Evolutionary conservation across 2,888 invertebrate species (phyloP), one percentile per base, ranked within the genome.

Genomic region (Emmelina monodactyla): DNA sequence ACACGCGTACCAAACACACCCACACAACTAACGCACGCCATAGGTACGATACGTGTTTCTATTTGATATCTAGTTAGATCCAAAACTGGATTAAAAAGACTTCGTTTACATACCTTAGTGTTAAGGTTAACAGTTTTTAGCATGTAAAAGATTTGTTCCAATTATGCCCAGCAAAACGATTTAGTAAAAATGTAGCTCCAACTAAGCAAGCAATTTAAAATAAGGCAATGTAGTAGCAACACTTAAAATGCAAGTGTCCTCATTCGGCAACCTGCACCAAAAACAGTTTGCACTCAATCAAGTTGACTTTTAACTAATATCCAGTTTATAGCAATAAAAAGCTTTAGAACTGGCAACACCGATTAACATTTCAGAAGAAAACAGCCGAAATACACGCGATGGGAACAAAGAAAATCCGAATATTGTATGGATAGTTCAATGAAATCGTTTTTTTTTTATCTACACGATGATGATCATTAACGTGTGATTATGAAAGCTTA

Each of bases 361-460:
- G 64, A 70, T 72, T 70, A 72, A 68, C 67, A 66, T 75, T 72
- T 68, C 62, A 69, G 63, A 63, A 70, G 68, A 62, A 58, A 68
- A 71, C 65, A 63, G 63, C 53, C 55, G 43, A 44, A 41, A 39
- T 44, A 43, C 70, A 70, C 69, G 72, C 72, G 62, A 75, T 62
- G 38, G 65, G 62, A 58, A 61, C 61, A 58, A 56, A 63, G 62
- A 54, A 58, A 69, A 68, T 66, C 62, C 58, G 61, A 67, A 63
- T 62, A 68, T 70, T 61, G 51, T 49, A 57, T 52, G 51, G 49
- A 51, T 50, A 56, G 41, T 55, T 53, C 58, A 54, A 63, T 62
- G 57, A 45, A 55, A 62, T 61, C 60, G 72, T 69, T 68, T 68
- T 61, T 56, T 62, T n/a, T n/a, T n/a, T n/a, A n/a, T n/a, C n/a